A percentile compares a stretch with the other conserved stretches of the same genome.
phyloP scores from a whole-genome alignment of 2,797 vertebrate species.

The Ceryle rudis region DNA sequence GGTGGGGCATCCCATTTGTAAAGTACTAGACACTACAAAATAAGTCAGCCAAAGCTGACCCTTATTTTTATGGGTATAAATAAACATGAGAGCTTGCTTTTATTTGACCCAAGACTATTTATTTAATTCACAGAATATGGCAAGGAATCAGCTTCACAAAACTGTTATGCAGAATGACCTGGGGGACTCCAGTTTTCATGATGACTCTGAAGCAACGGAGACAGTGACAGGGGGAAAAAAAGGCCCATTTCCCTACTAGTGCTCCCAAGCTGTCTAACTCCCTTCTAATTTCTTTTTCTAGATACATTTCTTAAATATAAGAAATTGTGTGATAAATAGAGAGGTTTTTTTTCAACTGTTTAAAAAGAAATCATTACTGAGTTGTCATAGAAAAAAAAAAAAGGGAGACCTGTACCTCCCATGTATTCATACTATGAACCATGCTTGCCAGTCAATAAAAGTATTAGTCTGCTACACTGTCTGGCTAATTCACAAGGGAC shows the following conservation, averaged over 20 bases:
- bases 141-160: not conserved
- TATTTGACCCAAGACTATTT: not conserved
- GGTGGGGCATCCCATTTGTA: not conserved
- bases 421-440: not conserved
- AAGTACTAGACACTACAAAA: not conserved
- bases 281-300: not conserved
- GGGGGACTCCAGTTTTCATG: not conserved
- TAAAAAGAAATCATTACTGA: not conserved
- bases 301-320: not conserved
- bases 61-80: not conserved
- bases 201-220: not conserved
- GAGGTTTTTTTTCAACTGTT: not conserved
- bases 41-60: not conserved
- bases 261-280: not conserved
- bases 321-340: not conserved
- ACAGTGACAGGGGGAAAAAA: not conserved
- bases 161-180: not conserved
- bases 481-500: not conserved
- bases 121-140: not conserved
- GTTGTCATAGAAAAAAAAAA: not conserved
- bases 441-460: not conserved
- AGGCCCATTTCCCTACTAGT: not conserved
- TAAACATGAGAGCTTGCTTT: not conserved
- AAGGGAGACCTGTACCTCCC: rapidly evolving
- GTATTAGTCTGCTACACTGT: not conserved